phyloP scores from a whole-genome alignment of 2,113 vertebrate genomes.

The Brachionichthys hirsutus region DNA sequence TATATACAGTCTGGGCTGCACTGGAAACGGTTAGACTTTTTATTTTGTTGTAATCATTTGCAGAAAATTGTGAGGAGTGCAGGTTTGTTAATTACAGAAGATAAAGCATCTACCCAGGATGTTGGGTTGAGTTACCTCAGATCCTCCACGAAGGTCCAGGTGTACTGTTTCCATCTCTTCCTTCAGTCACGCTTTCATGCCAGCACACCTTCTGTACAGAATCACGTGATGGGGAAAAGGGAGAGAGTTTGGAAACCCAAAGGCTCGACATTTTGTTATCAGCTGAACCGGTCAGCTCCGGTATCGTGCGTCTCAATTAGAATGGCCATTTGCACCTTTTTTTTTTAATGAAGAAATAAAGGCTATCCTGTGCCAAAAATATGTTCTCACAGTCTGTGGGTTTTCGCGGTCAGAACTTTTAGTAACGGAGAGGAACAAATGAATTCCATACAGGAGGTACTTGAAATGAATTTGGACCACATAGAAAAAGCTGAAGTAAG shows the following conservation, averaged over 20 bases:
- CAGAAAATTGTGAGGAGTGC: neutral
- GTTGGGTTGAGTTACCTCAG: neutral
- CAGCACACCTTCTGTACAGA: constrained; percentile 17
- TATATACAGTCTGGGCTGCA: neutral
- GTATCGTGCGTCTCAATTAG: constrained; percentile 9
- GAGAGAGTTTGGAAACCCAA: constrained; percentile 10
- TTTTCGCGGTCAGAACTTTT: too few relatives aligned
- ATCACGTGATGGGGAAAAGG: constrained; percentile 8
- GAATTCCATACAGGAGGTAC: neutral
- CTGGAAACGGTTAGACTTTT: neutral
- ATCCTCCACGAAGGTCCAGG: neutral
- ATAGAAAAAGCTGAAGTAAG: too few relatives aligned
- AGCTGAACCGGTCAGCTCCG: constrained; percentile 15
- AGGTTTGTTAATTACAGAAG: neutral
- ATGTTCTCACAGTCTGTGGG: too few relatives aligned
- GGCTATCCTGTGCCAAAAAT: too few relatives aligned
- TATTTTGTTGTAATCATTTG: neutral
- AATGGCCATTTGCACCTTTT: constrained; percentile 6
- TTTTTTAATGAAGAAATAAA: constrained; percentile 30
- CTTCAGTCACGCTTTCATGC: constrained; percentile 24
- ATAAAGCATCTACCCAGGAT: neutral
- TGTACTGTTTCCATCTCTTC: constrained; percentile 15
- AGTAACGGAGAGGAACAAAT: constrained; percentile 13
- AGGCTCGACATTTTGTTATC: constrained; percentile 20
- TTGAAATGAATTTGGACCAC: neutral